A percentile compares a stretch with the other conserved stretches of the same genome.
Evolutionary conservation across 2,113 vertebrate genomes (phyloP).

Genomic region (Sylvietta virens): DNA sequence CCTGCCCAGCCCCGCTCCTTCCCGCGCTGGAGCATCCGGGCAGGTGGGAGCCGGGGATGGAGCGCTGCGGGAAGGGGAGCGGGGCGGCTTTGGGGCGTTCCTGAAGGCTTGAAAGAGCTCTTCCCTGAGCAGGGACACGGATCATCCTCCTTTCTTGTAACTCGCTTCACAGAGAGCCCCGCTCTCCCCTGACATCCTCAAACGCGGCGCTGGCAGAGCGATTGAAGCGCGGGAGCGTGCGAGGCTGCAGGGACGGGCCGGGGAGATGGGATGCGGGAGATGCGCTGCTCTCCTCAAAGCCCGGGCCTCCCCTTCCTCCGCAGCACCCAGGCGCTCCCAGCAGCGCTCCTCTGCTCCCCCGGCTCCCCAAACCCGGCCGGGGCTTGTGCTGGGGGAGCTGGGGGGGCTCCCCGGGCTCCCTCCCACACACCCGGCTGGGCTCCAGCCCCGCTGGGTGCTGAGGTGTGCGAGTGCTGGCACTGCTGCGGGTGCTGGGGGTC

Average conservation of each 20-base stretch:
- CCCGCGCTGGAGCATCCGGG: not conserved
- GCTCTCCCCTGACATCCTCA: conserved; percentile 24
- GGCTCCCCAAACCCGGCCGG: not conserved
- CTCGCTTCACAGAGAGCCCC: conserved; percentile 22
- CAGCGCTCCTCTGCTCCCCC: not conserved
- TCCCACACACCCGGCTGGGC: rapidly evolving
- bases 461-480: not conserved
- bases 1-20: not conserved
- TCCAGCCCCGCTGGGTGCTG: not conserved
- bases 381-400: not conserved
- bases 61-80: not conserved
- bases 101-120: not conserved
- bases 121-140: not conserved
- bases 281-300: not conserved
- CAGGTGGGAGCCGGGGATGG: not conserved
- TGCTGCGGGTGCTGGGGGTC: not conserved
- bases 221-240: not conserved
- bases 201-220: not conserved
- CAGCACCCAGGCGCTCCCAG: not conserved
- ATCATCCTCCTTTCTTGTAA: not conserved
- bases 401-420: not conserved
- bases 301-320: not conserved
- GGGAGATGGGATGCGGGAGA: not conserved
- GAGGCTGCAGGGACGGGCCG: not conserved
- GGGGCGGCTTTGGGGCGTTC: not conserved